A percentile compares a stretch with the other conserved stretches of the same genome.
phyloP scores from a whole-genome alignment of 2,888 invertebrate genomes.

The Nebria brevicollis region DNA sequence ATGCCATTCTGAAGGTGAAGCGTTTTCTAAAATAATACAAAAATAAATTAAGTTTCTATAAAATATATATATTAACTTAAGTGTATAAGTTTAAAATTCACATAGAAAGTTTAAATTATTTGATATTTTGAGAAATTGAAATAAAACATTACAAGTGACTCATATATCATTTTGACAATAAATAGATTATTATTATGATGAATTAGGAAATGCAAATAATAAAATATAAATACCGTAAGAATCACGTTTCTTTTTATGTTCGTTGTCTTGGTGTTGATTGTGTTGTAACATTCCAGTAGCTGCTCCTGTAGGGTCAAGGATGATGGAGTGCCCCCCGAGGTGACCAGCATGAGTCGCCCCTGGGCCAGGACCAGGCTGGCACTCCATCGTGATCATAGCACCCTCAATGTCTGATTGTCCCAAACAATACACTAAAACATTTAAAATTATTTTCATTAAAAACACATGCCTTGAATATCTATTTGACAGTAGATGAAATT shows the following conservation, averaged over 20 bases:
- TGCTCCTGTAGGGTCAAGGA: slow-evolving; percentile 58
- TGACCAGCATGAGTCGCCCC: slow-evolving; percentile 62
- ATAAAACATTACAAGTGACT: too few species aligned
- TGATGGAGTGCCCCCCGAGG: slow-evolving; percentile 64
- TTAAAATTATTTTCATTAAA: slow-evolving; percentile 4
- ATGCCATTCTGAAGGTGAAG: slow-evolving; percentile 41
- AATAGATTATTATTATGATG: background rate
- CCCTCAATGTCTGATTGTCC: slow-evolving; percentile 57
- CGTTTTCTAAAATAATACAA: slow-evolving; percentile 26
- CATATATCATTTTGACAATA: too few species aligned
- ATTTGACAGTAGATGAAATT: too few species aligned
- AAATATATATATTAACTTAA: too few species aligned
- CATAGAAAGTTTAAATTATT: too few species aligned
- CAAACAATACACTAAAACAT: slow-evolving; percentile 13
- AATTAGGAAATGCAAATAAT: background rate
- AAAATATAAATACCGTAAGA: slow-evolving; percentile 47
- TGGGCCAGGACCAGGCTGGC: slow-evolving; percentile 63
- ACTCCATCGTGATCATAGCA: slow-evolving; percentile 65
- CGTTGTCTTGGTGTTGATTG: slow-evolving; percentile 55
- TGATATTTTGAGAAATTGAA: too few species aligned
- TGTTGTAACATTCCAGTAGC: slow-evolving; percentile 59
- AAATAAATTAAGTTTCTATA: slow-evolving; percentile 4
- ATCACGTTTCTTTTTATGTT: slow-evolving; percentile 63
- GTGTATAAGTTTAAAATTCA: too few species aligned
- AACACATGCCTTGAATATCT: background rate